A percentile compares a stretch with the other conserved stretches of the same genome.
These are phyloP conservation scores for Magallana gigas DNA, from an alignment of 1,140 invertebrate species.

Conservation along the genomic window DNA sequence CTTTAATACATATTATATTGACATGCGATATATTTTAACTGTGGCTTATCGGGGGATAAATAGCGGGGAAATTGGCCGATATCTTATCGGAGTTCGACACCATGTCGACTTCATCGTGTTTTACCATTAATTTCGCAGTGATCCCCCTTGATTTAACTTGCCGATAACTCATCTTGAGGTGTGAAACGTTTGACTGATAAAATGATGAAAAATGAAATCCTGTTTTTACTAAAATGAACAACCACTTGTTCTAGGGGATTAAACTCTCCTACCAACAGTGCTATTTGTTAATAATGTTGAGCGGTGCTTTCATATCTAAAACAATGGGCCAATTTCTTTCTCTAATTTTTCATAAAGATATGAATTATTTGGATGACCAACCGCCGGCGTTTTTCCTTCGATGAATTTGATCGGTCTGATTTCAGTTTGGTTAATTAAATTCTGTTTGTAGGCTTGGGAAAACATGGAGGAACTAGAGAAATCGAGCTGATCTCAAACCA, in stretches of 20 bases:
- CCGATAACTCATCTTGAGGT: conserved; percentile 9
- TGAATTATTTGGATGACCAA: neutral
- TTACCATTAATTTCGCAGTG: conserved; percentile 31
- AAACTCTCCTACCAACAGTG: neutral
- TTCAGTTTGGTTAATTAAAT: neutral
- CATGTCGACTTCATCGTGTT: conserved; percentile 32
- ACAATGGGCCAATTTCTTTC: neutral
- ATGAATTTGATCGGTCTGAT: neutral
- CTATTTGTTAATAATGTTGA: neutral
- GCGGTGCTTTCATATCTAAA: neutral
- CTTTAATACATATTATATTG: conserved; percentile 31
- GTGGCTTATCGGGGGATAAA: conserved; percentile 21
- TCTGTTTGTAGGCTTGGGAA: neutral
- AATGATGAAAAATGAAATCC: neutral
- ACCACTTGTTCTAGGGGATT: neutral
- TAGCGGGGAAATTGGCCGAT: conserved; percentile 32
- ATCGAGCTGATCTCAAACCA: conserved; percentile 21
- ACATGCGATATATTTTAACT: conserved; percentile 29
- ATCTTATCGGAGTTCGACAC: conserved; percentile 24
- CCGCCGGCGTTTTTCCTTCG: neutral
- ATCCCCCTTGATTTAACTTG: conserved; percentile 17
- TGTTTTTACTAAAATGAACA: neutral
- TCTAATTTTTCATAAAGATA: conserved; percentile 2
- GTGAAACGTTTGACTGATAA: conserved; percentile 16
- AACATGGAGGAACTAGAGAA: conserved; percentile 13